Evolutionary conservation across 1,140 invertebrate species (phyloP), one percentile per base, ranked within the genome.

Genomic region (Aphelenchoides besseyi): DNA sequence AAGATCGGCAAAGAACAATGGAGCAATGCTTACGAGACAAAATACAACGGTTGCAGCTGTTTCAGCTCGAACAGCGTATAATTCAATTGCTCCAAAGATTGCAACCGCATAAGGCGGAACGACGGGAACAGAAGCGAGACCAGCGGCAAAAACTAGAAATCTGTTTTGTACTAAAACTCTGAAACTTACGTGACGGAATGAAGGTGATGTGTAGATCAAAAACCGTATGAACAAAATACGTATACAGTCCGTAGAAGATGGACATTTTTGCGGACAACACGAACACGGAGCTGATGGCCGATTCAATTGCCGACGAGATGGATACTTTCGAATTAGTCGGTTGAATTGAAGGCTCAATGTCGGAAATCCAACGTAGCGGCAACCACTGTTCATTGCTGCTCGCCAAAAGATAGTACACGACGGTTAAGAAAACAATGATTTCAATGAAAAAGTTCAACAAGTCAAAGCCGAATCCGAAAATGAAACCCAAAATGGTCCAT

Each of bases 191-290:
- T 82, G 94, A 91, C 1, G 95, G 95, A 71, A 98, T 88, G 85
- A 96, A 97, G 23, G 97, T 91, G 72, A 98, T 92, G 83, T 94
- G 92, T 0, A 95, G 91, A 75, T 92, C 91, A 85, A 98, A 98
- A 1, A 98, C 85, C 74, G 93, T 94, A 82, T 98, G 95, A 57
- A 95, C 92, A 33, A 98, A 89, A 93, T 95, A 98, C 0, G 95
- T 98, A 89, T 95, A 98, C 68, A 98, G 87, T 0, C 94, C 95
- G 85, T 98, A 97, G 86, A 98, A 98, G 0, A 91, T 88, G 2
- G 93, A 92, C 89, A 98, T 93, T 87, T 98, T 98, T 71, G 97
- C 91, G 0, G 94, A 95, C 0, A 94, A 94, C 53, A 91, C 89
- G 82, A 98, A 94, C 1, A 98, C 92, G 37, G 89, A 88, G 55